Conservation (phyloP, 2,888 invertebrate species). For the Mesorhabditis belari region DNA sequence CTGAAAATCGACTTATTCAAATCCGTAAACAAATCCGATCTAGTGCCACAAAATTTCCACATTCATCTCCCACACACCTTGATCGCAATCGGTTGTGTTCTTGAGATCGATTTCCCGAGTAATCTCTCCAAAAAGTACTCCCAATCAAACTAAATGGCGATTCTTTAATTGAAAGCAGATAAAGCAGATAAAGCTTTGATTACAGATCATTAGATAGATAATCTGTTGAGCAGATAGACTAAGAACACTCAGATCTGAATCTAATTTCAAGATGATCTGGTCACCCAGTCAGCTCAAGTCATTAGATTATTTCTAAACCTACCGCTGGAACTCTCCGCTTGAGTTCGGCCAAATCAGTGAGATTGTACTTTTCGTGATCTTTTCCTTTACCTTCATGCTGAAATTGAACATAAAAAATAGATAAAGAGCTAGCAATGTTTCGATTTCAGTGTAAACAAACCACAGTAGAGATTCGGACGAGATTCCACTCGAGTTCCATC, state of each 20-base stretch:
- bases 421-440: too few relatives aligned
- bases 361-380: not conserved
- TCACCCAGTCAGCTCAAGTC: too few relatives aligned
- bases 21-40: too few relatives aligned
- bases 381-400: not conserved
- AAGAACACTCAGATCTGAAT: too few relatives aligned
- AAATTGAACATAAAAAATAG: not conserved
- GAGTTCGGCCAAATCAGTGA: not conserved
- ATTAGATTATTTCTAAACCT: not conserved
- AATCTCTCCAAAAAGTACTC: not conserved
- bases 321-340: not conserved
- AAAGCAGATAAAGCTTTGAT: too few relatives aligned
- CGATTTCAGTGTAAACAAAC: too few relatives aligned
- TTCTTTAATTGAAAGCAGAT: not conserved
- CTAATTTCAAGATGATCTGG: too few relatives aligned
- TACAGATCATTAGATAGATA: too few relatives aligned
- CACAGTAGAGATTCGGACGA: not conserved
- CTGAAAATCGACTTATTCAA: not conserved
- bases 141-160: not conserved
- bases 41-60: too few relatives aligned
- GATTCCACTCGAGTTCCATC: not conserved
- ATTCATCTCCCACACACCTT: too few relatives aligned
- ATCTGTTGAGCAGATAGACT: too few relatives aligned
- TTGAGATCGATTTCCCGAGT: not conserved
- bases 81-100: not conserved